A percentile compares a stretch with the other conserved stretches of the same genome.
phyloP scores from a whole-genome alignment of 1,140 invertebrate genomes.

The Scylla paramamosain region DNA sequence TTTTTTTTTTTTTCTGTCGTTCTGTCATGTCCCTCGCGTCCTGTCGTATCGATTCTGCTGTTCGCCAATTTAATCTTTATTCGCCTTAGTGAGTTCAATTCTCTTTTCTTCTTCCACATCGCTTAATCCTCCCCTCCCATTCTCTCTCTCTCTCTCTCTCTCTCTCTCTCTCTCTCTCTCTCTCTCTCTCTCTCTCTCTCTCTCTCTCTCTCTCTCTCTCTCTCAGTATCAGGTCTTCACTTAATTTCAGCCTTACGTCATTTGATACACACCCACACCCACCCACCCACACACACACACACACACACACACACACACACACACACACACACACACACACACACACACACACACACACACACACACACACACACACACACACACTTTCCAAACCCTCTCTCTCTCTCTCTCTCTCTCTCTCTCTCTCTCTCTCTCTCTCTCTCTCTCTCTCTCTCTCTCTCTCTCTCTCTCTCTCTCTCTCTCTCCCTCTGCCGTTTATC shows the following conservation, averaged over 20 bases:
- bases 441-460: conserved; percentile 9
- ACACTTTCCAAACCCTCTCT: not conserved
- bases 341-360: too few relatives aligned
- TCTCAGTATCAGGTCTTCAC: not conserved
- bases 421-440: not conserved
- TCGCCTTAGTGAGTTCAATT: conserved; percentile 42
- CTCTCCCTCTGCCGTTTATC: conserved; percentile 32
- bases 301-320: too few relatives aligned
- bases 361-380: too few relatives aligned
- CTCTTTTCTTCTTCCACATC: conserved; percentile 42
- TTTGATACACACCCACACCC: too few relatives aligned
- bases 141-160: conserved; percentile 38
- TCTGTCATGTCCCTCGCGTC: not conserved
- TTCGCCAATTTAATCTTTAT: conserved; percentile 52
- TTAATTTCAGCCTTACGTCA: not conserved
- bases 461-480: conserved; percentile 36
- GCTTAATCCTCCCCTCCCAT: conserved; percentile 29
- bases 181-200: conserved; percentile 21
- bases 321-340: too few relatives aligned
- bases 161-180: conserved; percentile 26
- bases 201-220: conserved; percentile 33
- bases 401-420: not conserved
- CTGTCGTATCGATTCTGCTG: conserved; percentile 33
- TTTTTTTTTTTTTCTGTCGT: not conserved
- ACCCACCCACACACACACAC: too few relatives aligned